Conservation (phyloP, 1,140 invertebrate species). For the Drosophila tsacasi region DNA sequence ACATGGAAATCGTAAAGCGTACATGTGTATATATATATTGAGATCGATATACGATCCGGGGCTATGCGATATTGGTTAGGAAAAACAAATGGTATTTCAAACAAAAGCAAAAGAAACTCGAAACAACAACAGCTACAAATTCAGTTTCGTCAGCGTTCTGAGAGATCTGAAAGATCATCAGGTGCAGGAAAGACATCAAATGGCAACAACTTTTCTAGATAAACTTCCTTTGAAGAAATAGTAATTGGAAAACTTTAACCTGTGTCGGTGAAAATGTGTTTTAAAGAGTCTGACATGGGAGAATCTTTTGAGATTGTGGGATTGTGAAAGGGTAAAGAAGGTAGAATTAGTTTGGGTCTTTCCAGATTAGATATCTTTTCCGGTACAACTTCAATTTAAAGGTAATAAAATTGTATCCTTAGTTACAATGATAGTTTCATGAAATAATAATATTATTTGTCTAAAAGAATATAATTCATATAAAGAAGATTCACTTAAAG, state of each 20-base stretch:
- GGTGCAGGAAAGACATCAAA: slow-evolving; percentile 12
- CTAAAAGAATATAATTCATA: not conserved
- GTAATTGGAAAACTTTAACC: not conserved
- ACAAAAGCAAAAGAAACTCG: slow-evolving; percentile 9
- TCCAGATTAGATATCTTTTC: not conserved
- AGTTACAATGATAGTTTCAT: not conserved
- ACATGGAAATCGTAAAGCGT: slow-evolving; percentile 57
- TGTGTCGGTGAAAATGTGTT: no score
- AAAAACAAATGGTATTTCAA: slow-evolving; percentile 15
- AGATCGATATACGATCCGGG: slow-evolving; percentile 35
- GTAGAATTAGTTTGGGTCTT: not conserved
- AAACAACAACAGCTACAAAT: slow-evolving; percentile 5
- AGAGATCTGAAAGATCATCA: slow-evolving; percentile 14
- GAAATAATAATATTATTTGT: not conserved
- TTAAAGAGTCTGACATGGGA: not conserved
- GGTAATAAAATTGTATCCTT: not conserved
- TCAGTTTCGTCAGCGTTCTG: not conserved
- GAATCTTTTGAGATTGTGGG: no score
- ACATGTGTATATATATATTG: not conserved
- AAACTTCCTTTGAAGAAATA: slow-evolving; percentile 13
- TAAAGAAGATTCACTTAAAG: no score
- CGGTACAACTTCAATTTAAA: no score
- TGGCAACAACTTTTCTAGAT: not conserved
- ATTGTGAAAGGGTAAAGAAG: not conserved
- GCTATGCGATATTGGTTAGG: slow-evolving; percentile 51